phyloP scores from a whole-genome alignment of 1,140 invertebrate genomes.

The Marisa cornuarietis region DNA sequence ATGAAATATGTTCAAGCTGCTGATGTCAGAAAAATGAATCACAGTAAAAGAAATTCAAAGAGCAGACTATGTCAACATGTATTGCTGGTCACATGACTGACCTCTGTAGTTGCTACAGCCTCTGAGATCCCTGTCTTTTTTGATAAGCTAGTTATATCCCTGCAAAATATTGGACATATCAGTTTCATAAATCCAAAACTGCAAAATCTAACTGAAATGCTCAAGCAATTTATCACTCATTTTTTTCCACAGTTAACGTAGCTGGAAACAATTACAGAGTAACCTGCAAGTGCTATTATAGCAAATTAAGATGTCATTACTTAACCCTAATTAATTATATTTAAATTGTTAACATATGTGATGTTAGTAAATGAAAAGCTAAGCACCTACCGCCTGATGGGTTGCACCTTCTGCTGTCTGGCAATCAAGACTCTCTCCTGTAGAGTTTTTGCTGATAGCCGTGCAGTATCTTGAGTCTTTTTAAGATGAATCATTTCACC shows the following conservation, averaged over 20 bases:
- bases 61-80: neutral
- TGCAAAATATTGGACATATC: neutral
- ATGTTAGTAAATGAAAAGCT: neutral
- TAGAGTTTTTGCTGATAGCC: conserved; percentile 48
- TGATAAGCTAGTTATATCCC: neutral
- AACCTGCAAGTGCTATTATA: too few relatives aligned
- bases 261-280: too few relatives aligned
- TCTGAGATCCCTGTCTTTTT: neutral
- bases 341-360: too few relatives aligned
- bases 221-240: too few relatives aligned
- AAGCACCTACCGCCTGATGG: conserved; percentile 1
- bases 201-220: too few relatives aligned
- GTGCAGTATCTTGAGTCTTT: conserved; percentile 28
- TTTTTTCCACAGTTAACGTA: too few relatives aligned
- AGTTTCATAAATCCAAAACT: too few relatives aligned
- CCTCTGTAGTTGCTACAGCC: neutral
- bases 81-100: neutral
- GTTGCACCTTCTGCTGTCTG: conserved; percentile 25
- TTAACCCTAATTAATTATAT: too few relatives aligned
- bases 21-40: neutral
- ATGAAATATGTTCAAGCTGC: neutral
- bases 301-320: too few relatives aligned
- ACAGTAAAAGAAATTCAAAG: neutral
- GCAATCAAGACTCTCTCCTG: conserved; percentile 41
- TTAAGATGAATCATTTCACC: conserved; percentile 32